Evolutionary conservation across 2,797 vertebrate genomes (phyloP).

Genomic region (Enteromius fasciolatus): DNA sequence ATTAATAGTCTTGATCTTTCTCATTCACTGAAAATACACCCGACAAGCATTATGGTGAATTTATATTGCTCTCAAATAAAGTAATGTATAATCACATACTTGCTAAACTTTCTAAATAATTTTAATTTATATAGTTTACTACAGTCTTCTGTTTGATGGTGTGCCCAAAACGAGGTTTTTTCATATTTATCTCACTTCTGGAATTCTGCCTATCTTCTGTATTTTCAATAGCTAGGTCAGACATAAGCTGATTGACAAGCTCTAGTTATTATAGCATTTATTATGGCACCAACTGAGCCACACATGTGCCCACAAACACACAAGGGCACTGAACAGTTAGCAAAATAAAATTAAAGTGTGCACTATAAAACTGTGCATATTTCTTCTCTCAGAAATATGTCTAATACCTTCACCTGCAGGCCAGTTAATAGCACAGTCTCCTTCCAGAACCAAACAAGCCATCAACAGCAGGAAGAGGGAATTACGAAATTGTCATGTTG

Average conservation of each 20-base stretch:
- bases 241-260: not conserved
- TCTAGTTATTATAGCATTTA: not conserved
- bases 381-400: not conserved
- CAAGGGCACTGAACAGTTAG: not conserved
- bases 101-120: not conserved
- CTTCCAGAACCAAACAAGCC: conserved; percentile 28
- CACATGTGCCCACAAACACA: not conserved
- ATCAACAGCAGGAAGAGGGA: conserved; percentile 49
- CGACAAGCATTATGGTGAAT: not conserved
- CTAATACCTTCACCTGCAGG: conserved; percentile 23
- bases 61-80: not conserved
- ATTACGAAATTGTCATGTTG: conserved; percentile 57
- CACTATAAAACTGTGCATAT: not conserved
- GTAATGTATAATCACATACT: not conserved
- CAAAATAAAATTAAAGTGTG: not conserved
- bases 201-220: not conserved
- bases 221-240: not conserved
- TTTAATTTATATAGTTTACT: not conserved
- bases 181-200: not conserved
- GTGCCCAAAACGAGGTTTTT: not conserved
- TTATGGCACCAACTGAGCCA: not conserved
- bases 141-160: not conserved
- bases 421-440: not conserved
- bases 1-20: no score
- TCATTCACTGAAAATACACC: not conserved